These are phyloP conservation scores for Vulpes lagopus DNA, from an alignment of 2,113 vertebrate species.

Conservation along the genomic window DNA sequence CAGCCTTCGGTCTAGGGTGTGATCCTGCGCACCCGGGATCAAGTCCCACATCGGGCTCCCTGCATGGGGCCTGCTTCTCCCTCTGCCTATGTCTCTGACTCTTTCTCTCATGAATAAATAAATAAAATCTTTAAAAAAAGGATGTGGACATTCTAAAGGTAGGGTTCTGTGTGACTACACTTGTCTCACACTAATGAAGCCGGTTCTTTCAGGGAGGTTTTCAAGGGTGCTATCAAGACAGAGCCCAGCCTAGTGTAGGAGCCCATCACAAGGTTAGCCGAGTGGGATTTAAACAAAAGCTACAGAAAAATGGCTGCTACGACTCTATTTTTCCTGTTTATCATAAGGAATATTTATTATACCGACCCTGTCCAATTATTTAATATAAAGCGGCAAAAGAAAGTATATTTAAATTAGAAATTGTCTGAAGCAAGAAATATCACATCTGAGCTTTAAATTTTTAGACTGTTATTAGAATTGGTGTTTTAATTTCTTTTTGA, in stretches of 20 bases:
- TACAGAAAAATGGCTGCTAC: neutral
- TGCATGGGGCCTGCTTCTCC: too few relatives aligned
- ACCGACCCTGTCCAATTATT: neutral
- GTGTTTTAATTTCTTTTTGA: neutral
- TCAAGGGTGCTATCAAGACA: neutral
- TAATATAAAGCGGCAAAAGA: neutral
- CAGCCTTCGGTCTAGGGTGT: too few relatives aligned
- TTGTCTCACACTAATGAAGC: neutral
- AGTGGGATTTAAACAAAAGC: neutral
- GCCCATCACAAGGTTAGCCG: neutral
- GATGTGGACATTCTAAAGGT: neutral
- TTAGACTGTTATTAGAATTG: neutral
- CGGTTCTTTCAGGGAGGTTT: neutral
- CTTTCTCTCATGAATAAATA: too few relatives aligned
- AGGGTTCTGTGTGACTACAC: neutral
- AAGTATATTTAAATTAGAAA: neutral
- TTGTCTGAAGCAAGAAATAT: neutral
- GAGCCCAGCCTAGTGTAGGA: neutral
- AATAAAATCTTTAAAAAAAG: neutral
- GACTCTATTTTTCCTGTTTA: neutral
- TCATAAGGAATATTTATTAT: neutral
- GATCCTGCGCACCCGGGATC: too few relatives aligned
- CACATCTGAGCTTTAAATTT: neutral
- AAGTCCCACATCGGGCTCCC: too few relatives aligned
- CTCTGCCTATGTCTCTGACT: too few relatives aligned